Percentiles rank a stretch among this genome's conserved stretches.
phyloP scores from a whole-genome alignment of 2,113 vertebrate species.

The Leucosticte australis region DNA sequence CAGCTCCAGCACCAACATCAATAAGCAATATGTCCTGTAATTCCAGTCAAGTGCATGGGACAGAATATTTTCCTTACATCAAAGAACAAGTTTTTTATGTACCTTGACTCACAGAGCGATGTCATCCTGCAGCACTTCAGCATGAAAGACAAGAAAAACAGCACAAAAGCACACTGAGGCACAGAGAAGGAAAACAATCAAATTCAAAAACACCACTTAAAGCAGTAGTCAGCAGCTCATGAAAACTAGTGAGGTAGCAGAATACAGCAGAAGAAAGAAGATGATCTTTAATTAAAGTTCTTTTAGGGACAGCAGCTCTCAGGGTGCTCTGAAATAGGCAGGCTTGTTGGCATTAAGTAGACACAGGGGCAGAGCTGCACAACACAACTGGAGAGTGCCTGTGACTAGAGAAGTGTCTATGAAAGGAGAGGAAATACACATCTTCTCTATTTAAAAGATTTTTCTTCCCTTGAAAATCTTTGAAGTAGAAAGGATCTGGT shows the following conservation, averaged over 20 bases:
- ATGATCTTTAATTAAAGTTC: neutral
- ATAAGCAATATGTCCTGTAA: neutral
- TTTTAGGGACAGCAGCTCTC: neutral
- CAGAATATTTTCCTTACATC: conserved; percentile 51
- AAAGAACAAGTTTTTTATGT: conserved; percentile 8
- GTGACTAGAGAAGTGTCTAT: neutral
- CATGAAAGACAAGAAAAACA: neutral
- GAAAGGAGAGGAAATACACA: neutral
- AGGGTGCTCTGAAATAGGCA: neutral
- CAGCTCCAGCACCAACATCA: conserved; percentile 24
- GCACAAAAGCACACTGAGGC: neutral
- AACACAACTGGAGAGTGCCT: neutral
- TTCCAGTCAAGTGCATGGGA: conserved; percentile 30
- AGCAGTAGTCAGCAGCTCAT: neutral
- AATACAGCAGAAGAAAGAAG: neutral
- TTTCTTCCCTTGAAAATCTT: neutral
- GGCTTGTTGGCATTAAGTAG: neutral
- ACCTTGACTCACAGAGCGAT: conserved; percentile 3
- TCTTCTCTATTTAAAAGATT: neutral
- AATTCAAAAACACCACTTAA: neutral
- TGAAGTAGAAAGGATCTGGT: neutral
- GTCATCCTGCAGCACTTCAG: conserved; percentile 21
- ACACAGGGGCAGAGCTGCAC: neutral
- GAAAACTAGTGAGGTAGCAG: neutral
- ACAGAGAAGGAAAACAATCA: neutral